phyloP scores from a whole-genome alignment of 2,113 vertebrate species.

The Riparia riparia region DNA sequence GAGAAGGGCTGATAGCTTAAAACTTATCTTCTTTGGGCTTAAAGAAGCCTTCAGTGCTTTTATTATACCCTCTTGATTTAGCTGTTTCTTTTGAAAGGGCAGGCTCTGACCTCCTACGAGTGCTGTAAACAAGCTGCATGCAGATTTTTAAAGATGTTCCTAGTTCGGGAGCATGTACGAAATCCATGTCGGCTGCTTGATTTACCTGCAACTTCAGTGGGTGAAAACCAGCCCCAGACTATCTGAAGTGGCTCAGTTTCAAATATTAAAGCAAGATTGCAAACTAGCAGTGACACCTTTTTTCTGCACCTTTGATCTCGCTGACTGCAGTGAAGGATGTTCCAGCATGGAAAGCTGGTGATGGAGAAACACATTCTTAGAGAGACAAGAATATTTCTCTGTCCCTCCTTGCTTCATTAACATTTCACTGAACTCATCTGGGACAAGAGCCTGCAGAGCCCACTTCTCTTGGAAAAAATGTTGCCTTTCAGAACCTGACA shows the following conservation, averaged over 20 bases:
- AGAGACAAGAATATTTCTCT: neutral
- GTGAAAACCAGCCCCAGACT: neutral
- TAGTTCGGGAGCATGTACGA: neutral
- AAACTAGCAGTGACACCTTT: neutral
- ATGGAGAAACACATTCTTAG: neutral
- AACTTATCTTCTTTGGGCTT: neutral
- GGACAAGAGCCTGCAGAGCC: neutral
- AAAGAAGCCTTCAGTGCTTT: neutral
- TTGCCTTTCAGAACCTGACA: neutral
- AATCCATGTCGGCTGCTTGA: neutral
- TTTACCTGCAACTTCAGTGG: neutral
- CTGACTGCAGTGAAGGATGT: neutral
- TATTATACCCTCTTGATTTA: neutral
- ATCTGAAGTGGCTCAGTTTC: neutral
- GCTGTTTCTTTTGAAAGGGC: neutral
- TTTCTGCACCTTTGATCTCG: neutral
- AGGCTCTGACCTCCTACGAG: neutral
- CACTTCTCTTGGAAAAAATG: neutral
- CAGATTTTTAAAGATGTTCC: neutral
- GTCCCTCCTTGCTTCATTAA: neutral
- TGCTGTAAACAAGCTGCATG: neutral
- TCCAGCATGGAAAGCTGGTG: neutral
- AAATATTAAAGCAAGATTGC: neutral
- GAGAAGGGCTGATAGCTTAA: neutral
- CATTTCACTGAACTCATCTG: neutral